These are phyloP conservation scores for Oncopodura yosiiana DNA, from an alignment of 1,140 invertebrate genomes.

Conservation along the genomic window DNA sequence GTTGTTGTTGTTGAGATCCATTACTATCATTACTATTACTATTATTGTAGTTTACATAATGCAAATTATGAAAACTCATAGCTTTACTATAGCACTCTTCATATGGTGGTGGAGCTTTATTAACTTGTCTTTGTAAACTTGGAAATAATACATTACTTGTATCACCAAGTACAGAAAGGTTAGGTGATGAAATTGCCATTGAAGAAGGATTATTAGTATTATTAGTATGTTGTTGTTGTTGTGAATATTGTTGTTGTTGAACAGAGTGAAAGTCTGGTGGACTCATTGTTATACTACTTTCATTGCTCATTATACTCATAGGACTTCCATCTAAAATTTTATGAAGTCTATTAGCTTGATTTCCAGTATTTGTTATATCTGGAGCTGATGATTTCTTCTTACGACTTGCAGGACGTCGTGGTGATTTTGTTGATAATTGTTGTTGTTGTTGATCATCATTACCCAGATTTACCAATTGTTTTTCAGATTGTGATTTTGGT, in stretches of 20 bases:
- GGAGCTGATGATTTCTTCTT: slow-evolving; percentile 32
- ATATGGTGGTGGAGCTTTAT: slow-evolving; percentile 58
- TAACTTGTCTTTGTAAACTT: slow-evolving; percentile 10
- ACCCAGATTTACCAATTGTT: slow-evolving; percentile 4
- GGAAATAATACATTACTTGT: neutral
- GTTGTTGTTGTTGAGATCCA: slow-evolving; percentile 27
- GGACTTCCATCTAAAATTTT: slow-evolving; percentile 11
- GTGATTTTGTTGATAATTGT: too few species aligned
- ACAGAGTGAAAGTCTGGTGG: slow-evolving; percentile 18
- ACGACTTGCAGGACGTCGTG: slow-evolving; percentile 17
- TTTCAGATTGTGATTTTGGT: slow-evolving; percentile 36
- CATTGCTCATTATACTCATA: slow-evolving; percentile 19
- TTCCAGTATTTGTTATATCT: slow-evolving; percentile 6
- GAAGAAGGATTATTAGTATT: slow-evolving; percentile 28
- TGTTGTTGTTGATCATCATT: slow-evolving; percentile 1
- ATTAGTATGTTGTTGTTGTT: slow-evolving; percentile 34
- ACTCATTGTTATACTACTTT: too few species aligned
- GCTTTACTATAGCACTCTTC: slow-evolving; percentile 70
- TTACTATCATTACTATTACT: neutral
- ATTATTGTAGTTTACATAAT: slow-evolving; percentile 23
- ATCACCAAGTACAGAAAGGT: slow-evolving; percentile 28
- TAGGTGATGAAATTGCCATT: slow-evolving; percentile 38
- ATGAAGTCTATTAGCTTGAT: too few species aligned
- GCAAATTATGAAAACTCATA: slow-evolving; percentile 28
- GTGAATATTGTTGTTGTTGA: slow-evolving; percentile 6